These are phyloP conservation scores for Octodon degus DNA, from an alignment of 2,113 vertebrate species.

Conservation along the genomic window DNA sequence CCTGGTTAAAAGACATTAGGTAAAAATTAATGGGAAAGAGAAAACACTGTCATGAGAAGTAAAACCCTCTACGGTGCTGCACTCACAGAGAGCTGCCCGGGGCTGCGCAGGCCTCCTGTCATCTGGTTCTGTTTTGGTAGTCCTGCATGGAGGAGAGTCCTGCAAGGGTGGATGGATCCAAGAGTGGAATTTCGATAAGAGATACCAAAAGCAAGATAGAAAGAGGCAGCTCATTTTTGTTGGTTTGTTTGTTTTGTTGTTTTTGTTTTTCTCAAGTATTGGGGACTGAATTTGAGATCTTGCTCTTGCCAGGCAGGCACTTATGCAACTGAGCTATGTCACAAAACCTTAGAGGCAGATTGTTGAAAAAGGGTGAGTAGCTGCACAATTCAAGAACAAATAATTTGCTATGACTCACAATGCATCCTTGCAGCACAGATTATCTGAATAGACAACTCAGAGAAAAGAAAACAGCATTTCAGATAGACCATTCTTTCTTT, in stretches of 20 bases:
- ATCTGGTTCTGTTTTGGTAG: fast-evolving
- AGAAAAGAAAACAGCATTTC: background rate
- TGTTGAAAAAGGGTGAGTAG: background rate
- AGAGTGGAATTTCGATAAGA: background rate
- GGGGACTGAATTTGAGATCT: no score
- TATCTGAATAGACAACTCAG: background rate
- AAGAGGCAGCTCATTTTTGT: background rate
- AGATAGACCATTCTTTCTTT: background rate
- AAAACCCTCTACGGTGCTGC: background rate
- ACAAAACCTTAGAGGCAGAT: no score
- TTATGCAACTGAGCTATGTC: no score
- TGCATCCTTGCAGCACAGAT: background rate
- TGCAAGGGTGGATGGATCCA: background rate
- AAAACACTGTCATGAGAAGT: background rate
- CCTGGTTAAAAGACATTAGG: background rate
- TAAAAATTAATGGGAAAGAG: background rate
- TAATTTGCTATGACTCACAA: background rate
- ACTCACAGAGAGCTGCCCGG: background rate
- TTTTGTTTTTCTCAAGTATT: no score
- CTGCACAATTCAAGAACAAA: background rate
- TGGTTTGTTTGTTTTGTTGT: no score
- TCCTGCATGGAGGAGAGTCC: background rate
- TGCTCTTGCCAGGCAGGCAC: no score
- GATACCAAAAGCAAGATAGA: background rate
- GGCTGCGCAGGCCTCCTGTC: background rate